A percentile compares a stretch with the other conserved stretches of the same genome.
phyloP scores from a whole-genome alignment of 2,888 invertebrate species.

The Dascillus cervinus region DNA sequence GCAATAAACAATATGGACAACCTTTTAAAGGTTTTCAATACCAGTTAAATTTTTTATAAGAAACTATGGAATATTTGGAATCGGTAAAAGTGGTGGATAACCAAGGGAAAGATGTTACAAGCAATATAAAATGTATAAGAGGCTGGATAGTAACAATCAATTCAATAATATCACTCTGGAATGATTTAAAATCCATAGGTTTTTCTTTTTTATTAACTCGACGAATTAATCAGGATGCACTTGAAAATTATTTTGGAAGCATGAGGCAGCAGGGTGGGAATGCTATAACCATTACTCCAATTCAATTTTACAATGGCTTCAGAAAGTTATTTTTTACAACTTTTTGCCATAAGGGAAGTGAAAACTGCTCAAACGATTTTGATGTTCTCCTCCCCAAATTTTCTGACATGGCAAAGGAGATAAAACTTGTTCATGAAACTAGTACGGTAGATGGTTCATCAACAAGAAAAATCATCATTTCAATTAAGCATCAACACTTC shows the following conservation, averaged over 20 bases:
- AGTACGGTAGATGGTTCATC: no score
- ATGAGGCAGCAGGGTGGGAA: conserved; percentile 11
- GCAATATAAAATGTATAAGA: conserved; percentile 11
- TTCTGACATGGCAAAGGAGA: not conserved
- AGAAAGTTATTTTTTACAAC: conserved; percentile 8
- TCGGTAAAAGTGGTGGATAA: conserved; percentile 12
- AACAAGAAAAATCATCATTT: no score
- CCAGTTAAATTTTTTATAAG: conserved; percentile 16
- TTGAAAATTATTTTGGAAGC: conserved; percentile 22
- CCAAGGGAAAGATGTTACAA: conserved; percentile 15
- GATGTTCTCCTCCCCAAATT: not conserved
- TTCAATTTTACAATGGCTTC: conserved; percentile 10
- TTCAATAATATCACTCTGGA: conserved; percentile 16
- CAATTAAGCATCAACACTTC: no score
- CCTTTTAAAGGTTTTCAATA: conserved; percentile 9
- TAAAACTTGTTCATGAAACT: no score
- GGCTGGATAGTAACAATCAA: conserved; percentile 18
- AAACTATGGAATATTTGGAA: conserved; percentile 13
- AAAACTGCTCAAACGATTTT: conserved; percentile 6
- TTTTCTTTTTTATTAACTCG: conserved; percentile 19
- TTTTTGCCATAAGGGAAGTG: conserved; percentile 1
- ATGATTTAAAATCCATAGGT: conserved; percentile 9
- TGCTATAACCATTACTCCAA: conserved; percentile 9
- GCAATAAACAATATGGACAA: conserved; percentile 8
- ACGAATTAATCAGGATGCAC: conserved; percentile 18